phyloP scores from a whole-genome alignment of 1,140 invertebrate species.

The Hormaphis cornu region DNA sequence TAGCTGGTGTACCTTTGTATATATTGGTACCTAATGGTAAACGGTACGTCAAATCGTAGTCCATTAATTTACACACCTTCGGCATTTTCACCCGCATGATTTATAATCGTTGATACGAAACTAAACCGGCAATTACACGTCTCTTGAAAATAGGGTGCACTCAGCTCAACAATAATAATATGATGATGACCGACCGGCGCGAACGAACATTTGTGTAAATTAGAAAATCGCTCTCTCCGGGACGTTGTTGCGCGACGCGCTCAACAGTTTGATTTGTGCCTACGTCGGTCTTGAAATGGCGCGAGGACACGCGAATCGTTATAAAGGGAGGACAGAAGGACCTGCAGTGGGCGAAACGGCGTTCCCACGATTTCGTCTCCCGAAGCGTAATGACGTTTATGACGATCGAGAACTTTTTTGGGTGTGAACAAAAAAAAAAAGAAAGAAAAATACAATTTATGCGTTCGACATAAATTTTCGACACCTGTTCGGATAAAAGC shows the following conservation, averaged over 20 bases:
- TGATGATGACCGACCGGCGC: too few species aligned
- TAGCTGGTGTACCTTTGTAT: too few species aligned
- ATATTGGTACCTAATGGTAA: too few species aligned
- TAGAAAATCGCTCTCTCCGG: background rate
- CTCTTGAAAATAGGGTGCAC: too few species aligned
- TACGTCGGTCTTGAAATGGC: background rate
- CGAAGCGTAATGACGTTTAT: background rate
- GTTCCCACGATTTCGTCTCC: background rate
- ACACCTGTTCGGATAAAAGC: background rate
- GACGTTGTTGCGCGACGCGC: background rate
- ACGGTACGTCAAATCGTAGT: too few species aligned
- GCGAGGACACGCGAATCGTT: background rate
- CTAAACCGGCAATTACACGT: too few species aligned
- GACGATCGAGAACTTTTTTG: background rate
- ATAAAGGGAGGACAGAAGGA: too few species aligned
- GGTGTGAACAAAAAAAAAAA: background rate
- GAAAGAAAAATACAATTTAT: background rate
- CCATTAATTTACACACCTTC: too few species aligned
- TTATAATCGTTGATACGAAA: too few species aligned
- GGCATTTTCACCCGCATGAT: too few species aligned
- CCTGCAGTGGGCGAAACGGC: background rate
- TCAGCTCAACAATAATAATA: too few species aligned
- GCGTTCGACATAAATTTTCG: background rate
- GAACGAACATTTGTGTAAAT: too few species aligned
- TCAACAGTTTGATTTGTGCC: slow-evolving; percentile 1